Conservation (phyloP, 2,888 invertebrate species). For the Tetramorium bicarinatum region DNA sequence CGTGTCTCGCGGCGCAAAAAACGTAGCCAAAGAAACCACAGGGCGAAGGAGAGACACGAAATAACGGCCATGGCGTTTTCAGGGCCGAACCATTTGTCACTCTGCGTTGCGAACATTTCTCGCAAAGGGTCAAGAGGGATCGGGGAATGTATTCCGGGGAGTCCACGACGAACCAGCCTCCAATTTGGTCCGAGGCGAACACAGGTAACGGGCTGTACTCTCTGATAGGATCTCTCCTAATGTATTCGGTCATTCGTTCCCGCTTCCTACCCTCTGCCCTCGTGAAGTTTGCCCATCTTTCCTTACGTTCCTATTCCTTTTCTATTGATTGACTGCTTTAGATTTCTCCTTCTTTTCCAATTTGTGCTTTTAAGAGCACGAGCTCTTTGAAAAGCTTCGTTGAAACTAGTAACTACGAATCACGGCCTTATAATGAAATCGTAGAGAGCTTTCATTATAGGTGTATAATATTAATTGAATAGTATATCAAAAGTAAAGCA, state of each 20-base stretch:
- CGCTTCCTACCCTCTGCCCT: conserved; percentile 24
- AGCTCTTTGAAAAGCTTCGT: conserved; percentile 26
- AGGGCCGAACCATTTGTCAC: conserved; percentile 74
- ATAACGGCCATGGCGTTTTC: conserved; percentile 72
- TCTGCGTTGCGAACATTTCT: conserved; percentile 66
- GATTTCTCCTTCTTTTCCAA: conserved; percentile 20
- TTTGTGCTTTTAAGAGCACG: background rate
- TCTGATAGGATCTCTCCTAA: conserved; percentile 69
- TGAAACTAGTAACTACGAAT: conserved; percentile 71
- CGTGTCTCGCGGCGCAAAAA: conserved; percentile 55
- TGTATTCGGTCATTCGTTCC: conserved; percentile 57
- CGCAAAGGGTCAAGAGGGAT: conserved; percentile 73
- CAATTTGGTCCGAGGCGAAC: conserved; percentile 78
- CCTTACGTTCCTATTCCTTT: conserved; percentile 16
- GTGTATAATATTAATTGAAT: conserved; percentile 12
- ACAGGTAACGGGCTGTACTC: conserved; percentile 76
- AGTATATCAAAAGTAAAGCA: background rate
- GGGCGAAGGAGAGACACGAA: conserved; percentile 67
- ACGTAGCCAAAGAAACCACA: conserved; percentile 32
- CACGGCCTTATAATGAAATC: conserved; percentile 46
- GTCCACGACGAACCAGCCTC: conserved; percentile 72
- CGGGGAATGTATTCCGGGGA: conserved; percentile 72
- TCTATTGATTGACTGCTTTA: conserved; percentile 24
- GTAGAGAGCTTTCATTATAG: background rate
- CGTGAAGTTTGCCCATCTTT: conserved; percentile 25